Conservation (phyloP, 2,113 vertebrate genomes). For the Tachysurus vachellii region DNA sequence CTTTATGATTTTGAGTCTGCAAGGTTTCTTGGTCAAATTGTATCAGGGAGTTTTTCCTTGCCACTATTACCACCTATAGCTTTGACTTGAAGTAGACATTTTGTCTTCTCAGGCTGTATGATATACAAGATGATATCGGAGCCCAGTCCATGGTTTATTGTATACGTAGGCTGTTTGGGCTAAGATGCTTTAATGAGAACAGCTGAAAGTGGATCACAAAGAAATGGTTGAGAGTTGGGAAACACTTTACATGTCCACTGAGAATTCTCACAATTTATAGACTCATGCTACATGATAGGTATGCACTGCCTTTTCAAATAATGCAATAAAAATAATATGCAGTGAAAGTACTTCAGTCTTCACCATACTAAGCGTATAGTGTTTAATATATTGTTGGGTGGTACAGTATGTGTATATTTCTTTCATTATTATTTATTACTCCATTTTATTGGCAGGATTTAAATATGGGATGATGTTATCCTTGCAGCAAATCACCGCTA, state of each 20-base stretch:
- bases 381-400: neutral
- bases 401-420: neutral
- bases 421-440: neutral
- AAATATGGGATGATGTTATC: neutral
- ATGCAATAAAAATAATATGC: neutral
- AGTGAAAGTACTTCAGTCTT: neutral
- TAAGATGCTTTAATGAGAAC: constrained; percentile 48
- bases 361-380: too few species aligned
- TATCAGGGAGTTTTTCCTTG: too few species aligned
- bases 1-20: too few species aligned
- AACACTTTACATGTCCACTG: constrained; percentile 59
- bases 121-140: neutral
- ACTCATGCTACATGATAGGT: constrained; percentile 58
- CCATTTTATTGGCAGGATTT: neutral
- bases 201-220: constrained; percentile 53
- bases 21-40: too few species aligned
- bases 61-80: too few species aligned
- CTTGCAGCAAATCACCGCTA: neutral
- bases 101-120: neutral
- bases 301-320: constrained; percentile 23
- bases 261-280: constrained; percentile 57
- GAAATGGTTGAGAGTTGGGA: constrained; percentile 54
- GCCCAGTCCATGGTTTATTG: constrained; percentile 42
- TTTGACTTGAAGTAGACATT: neutral
- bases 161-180: constrained; percentile 51